Base-by-base conservation (phyloP, 2,113 vertebrate genomes). In the Pelecanus crispus region DNA sequence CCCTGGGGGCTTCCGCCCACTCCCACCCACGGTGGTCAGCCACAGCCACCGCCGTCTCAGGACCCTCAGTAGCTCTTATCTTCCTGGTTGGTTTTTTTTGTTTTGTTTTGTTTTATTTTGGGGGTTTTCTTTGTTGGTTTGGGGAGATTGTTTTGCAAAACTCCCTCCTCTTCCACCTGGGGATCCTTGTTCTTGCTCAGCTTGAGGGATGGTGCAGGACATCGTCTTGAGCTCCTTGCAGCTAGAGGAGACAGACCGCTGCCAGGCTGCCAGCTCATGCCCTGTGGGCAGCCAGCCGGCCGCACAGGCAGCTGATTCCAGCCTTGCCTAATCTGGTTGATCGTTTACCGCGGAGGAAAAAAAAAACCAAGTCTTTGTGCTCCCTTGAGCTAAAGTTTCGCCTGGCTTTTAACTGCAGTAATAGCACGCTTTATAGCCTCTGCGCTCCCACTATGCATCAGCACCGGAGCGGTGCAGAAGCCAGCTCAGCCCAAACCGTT, bases 361-460 rank as follows among this genome's bases (percentile, higher is more conserved):
- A 65, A 6, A 1, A 3, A 45, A 3, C 3, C 15, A 32, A 32
- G 17, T 24, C 47, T 77, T 53, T 31, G 17, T 38, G 34, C 45
- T 92, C 58, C 32, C 24, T 65, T 56, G 13, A 85, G 86, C 40
- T 88, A 2, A 49, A 50, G 40, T 77, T 85, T 65, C 34, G 16
- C 49, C 31, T 42, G 82, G 36, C 28, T 31, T 75, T 78, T 55
- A 14, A 68, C 44, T 17, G 55, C 81, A n/a, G 86, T 21, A 53
- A 22, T 5, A 86, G 44, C 45, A 62, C 3, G 0, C 17, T 63
- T 52, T 45, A 45, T 55, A 59, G 52, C 55, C 56, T 26, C 72
- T 0, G 0, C 0, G 1, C 50, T 83, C 70, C 56, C 32, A 5
- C 53, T 5, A 1, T 1, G 11, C 47, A 13, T 5, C 81, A 10